Conservation (phyloP, 2,888 invertebrate species). For the Alviniconcha strummeri region DNA sequence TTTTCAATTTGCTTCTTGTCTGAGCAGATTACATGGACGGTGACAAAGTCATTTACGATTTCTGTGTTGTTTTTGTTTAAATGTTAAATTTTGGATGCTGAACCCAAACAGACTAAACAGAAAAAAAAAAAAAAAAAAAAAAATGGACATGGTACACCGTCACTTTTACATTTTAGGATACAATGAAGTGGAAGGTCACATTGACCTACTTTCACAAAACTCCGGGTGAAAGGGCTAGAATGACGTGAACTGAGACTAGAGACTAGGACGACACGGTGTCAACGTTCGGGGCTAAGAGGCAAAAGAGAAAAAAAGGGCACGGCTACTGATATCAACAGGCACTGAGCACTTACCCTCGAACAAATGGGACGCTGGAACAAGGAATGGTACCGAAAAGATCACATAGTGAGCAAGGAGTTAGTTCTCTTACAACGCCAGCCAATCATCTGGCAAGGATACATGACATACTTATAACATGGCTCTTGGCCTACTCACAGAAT, state of each 20-base stretch:
- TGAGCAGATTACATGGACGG: too few species aligned
- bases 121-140: background rate
- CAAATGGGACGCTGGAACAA: slow-evolving; percentile 42
- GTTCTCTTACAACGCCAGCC: too few species aligned
- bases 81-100: too few species aligned
- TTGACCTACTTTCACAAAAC: slow-evolving; percentile 35
- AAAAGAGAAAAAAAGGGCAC: slow-evolving; percentile 26
- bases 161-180: background rate
- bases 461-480: too few species aligned
- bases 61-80: too few species aligned
- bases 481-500: too few species aligned
- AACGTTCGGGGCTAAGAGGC: slow-evolving; percentile 23
- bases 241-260: background rate
- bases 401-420: background rate
- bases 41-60: too few species aligned
- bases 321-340: slow-evolving; percentile 32
- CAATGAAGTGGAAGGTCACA: slow-evolving; percentile 33
- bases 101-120: background rate
- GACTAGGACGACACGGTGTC: slow-evolving; percentile 22
- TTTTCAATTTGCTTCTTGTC: too few species aligned
- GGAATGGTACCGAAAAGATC: slow-evolving; percentile 4
- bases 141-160: background rate
- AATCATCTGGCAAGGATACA: too few species aligned
- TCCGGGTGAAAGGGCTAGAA: slow-evolving; percentile 10
- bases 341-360: slow-evolving; percentile 40